Percentiles rank a stretch among this genome's conserved stretches.
phyloP scores from a whole-genome alignment of 1,140 invertebrate species.

The Psilanteris sp. region DNA sequence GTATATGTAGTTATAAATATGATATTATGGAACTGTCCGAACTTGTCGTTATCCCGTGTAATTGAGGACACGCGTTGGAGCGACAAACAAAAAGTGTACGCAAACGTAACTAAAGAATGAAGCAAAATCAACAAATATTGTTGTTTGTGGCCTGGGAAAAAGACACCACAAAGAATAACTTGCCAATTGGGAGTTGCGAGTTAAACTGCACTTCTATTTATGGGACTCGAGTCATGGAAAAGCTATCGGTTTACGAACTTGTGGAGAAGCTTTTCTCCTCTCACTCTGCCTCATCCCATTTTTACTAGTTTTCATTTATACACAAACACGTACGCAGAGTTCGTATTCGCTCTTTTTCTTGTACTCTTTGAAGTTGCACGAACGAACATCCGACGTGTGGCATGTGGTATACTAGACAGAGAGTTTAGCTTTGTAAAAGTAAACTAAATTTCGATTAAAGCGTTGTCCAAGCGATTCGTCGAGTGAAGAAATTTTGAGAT shows the following conservation, averaged over 20 bases:
- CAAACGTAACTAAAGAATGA: too few relatives aligned
- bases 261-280: constrained; percentile 6
- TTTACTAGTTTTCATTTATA: constrained; percentile 38
- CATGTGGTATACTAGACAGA: constrained; percentile 12
- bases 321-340: constrained; percentile 15
- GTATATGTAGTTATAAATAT: too few relatives aligned
- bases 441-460: constrained; percentile 68
- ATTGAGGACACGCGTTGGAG: too few relatives aligned
- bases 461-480: constrained; percentile 40
- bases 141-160: too few relatives aligned
- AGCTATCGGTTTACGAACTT: constrained; percentile 56
- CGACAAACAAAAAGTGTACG: too few relatives aligned
- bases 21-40: too few relatives aligned
- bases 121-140: too few relatives aligned
- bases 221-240: constrained; percentile 45
- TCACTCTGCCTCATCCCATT: constrained; percentile 3
- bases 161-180: too few relatives aligned
- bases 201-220: constrained; percentile 14
- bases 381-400: constrained; percentile 37
- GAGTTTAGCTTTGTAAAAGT: constrained; percentile 61
- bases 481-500: constrained; percentile 36
- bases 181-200: too few relatives aligned
- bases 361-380: constrained; percentile 47
- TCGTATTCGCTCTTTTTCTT: constrained; percentile 22
- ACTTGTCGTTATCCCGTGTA: too few relatives aligned